Percentiles rank a stretch among this genome's conserved stretches.
Conservation (phyloP, 2,888 invertebrate species). For the Aspidiotus rigidus region DNA sequence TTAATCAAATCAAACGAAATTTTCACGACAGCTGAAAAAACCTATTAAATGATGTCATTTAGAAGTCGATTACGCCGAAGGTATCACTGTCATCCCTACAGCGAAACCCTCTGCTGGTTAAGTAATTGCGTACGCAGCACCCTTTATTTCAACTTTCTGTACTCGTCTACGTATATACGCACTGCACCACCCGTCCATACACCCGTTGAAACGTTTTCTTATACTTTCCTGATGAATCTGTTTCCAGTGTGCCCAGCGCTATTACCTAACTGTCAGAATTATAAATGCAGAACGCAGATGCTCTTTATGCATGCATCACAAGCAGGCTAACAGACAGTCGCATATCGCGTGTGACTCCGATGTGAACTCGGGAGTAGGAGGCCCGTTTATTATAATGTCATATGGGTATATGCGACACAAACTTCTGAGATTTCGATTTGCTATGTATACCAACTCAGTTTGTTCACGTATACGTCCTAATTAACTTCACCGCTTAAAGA, state of each 20-base stretch:
- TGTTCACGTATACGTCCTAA: too few species aligned
- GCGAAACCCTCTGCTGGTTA: background rate
- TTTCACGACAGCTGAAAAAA: slow-evolving; percentile 4
- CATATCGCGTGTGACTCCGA: too few species aligned
- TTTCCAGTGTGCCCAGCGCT: background rate
- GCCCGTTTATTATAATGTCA: too few species aligned
- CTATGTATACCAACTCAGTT: too few species aligned
- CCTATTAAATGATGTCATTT: slow-evolving; percentile 4
- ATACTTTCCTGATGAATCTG: too few species aligned
- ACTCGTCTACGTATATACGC: background rate
- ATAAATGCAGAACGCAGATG: slow-evolving; percentile 4
- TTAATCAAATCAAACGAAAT: background rate
- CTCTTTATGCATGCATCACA: background rate
- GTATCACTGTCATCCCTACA: slow-evolving; percentile 2
- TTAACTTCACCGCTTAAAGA: too few species aligned
- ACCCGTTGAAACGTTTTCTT: background rate
- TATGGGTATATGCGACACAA: too few species aligned
- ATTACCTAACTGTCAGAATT: slow-evolving; percentile 4
- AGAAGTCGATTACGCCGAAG: slow-evolving; percentile 2
- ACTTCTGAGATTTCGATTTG: too few species aligned
- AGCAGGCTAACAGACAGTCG: too few species aligned
- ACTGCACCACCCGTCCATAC: background rate
- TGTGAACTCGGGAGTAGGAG: too few species aligned
- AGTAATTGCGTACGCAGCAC: background rate
- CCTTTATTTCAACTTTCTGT: background rate